These are phyloP conservation scores for Paralichthys olivaceus DNA, from an alignment of 2,113 vertebrate species.

Conservation along the genomic window DNA sequence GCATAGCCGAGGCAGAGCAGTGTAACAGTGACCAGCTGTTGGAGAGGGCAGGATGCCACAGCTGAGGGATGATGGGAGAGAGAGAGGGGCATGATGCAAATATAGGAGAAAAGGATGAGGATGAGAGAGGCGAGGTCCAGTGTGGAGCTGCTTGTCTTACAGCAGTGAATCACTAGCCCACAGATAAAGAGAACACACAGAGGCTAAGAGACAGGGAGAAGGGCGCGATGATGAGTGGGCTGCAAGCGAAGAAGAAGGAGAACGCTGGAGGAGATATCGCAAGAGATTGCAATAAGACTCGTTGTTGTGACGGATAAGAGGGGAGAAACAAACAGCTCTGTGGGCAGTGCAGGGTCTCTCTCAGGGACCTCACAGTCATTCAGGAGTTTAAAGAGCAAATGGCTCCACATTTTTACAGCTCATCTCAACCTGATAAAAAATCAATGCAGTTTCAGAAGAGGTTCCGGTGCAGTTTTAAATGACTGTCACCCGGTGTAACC, in stretches of 20 bases:
- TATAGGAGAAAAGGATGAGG: constrained; percentile 10
- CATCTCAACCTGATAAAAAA: constrained; percentile 59
- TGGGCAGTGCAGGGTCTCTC: constrained; percentile 7
- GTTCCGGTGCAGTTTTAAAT: constrained; percentile 36
- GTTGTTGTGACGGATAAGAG: constrained; percentile 30
- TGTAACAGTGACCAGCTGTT: constrained; percentile 66
- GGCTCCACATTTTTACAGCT: constrained; percentile 46
- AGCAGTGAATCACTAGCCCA: constrained; percentile 49
- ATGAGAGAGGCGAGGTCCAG: constrained; percentile 27
- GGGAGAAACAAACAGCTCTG: not conserved
- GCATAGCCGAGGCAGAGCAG: constrained; percentile 50
- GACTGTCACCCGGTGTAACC: constrained; percentile 47
- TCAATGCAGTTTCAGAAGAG: constrained; percentile 45
- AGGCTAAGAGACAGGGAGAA: constrained; percentile 34
- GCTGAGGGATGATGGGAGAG: constrained; percentile 39
- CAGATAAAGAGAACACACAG: constrained; percentile 29
- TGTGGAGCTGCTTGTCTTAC: constrained; percentile 39
- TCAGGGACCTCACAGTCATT: constrained; percentile 22
- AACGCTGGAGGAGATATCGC: constrained; percentile 30
- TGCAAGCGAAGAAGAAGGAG: constrained; percentile 10
- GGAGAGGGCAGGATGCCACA: constrained; percentile 45
- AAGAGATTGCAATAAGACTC: constrained; percentile 46
- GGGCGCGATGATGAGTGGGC: constrained; percentile 24
- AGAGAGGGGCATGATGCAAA: constrained; percentile 17
- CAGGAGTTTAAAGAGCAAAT: constrained; percentile 56